Percentiles rank a stretch among this genome's conserved stretches.
Conservation (phyloP, 2,797 vertebrate species). For the Crenichthys baileyi region DNA sequence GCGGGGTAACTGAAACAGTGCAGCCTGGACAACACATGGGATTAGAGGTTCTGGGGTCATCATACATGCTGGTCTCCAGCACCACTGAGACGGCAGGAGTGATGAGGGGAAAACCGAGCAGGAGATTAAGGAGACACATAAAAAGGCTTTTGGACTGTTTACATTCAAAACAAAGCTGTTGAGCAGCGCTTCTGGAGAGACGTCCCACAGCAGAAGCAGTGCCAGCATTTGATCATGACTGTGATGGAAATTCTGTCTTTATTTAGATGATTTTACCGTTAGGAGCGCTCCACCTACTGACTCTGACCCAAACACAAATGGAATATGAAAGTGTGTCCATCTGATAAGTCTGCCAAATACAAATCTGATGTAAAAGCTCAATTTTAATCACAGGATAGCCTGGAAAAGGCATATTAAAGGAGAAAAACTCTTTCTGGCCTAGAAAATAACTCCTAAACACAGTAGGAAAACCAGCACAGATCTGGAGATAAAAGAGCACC, state of each 20-base stretch:
- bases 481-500: conserved; percentile 67
- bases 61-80: conserved; percentile 9
- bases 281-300: conserved; percentile 9
- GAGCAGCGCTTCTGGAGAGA: conserved; percentile 36
- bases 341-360: conserved; percentile 6
- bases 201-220: conserved; percentile 31
- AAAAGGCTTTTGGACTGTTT: conserved; percentile 63
- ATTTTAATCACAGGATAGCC: neutral
- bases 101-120: neutral
- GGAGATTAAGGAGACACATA: conserved; percentile 27
- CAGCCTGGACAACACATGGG: neutral
- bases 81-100: neutral
- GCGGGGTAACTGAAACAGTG: conserved; percentile 1
- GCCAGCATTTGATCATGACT: conserved; percentile 50
- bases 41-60: neutral
- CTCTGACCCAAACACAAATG: conserved; percentile 15
- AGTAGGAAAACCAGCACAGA: conserved; percentile 44
- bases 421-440: neutral
- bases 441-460: conserved; percentile 7
- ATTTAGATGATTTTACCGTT: conserved; percentile 39
- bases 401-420: conserved; percentile 3
- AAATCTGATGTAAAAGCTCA: neutral
- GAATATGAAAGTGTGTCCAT: neutral
- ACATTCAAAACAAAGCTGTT: conserved; percentile 69
- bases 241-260: conserved; percentile 43